A percentile compares a stretch with the other conserved stretches of the same genome.
phyloP scores from a whole-genome alignment of 2,888 invertebrate species.

The Cosmia pyralina region DNA sequence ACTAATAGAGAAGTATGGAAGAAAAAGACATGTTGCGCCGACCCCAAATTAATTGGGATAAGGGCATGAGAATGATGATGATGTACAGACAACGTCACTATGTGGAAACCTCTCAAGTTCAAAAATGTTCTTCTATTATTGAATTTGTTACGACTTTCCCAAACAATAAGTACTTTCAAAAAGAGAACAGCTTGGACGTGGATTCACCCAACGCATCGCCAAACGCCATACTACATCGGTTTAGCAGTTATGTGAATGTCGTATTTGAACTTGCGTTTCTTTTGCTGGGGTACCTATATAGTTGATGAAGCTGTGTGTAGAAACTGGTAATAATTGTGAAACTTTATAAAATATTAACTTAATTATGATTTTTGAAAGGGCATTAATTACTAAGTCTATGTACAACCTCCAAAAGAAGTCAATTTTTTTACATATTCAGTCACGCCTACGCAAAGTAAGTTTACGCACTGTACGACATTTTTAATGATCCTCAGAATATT shows the following conservation, averaged over 20 bases:
- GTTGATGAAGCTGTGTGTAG: background rate
- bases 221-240: too few species aligned
- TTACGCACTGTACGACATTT: constrained; percentile 5
- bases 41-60: too few species aligned
- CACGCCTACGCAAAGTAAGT: background rate
- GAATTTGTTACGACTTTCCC: background rate
- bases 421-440: background rate
- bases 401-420: background rate
- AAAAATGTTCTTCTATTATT: background rate
- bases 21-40: too few species aligned
- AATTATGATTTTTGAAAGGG: background rate
- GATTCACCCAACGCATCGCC: too few species aligned
- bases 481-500: constrained; percentile 3
- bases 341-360: background rate
- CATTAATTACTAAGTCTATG: too few species aligned
- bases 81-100: background rate
- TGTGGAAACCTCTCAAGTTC: background rate
- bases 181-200: background rate
- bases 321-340: too few species aligned
- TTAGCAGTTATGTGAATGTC: too few species aligned
- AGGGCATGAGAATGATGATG: too few species aligned
- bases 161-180: background rate
- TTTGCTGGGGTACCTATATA: background rate
- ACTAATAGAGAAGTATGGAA: too few species aligned
- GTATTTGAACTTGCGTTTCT: background rate